Percentiles rank a stretch among this genome's conserved stretches.
phyloP scores from a whole-genome alignment of 1,140 invertebrate genomes.

The Halotydeus destructor region DNA sequence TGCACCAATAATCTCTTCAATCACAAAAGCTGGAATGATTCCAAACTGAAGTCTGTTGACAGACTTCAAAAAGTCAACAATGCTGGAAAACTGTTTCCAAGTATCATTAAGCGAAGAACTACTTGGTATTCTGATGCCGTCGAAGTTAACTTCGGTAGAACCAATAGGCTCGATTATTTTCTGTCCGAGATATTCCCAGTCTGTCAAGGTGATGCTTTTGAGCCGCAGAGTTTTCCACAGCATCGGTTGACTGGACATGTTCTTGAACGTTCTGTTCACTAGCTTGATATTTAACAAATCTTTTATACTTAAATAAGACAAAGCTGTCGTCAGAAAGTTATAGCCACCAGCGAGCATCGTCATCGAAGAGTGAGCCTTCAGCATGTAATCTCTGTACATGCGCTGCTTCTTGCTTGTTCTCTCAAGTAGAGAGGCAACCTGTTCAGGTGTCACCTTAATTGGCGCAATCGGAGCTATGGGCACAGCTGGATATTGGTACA shows the following conservation, averaged over 20 bases:
- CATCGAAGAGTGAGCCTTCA: background rate
- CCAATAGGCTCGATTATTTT: conserved; percentile 2
- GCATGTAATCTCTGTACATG: background rate
- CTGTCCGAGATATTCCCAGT: conserved; percentile 4
- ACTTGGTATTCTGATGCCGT: background rate
- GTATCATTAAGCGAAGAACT: background rate
- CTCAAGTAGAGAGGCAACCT: background rate
- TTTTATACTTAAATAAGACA: conserved; percentile 4
- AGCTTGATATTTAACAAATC: conserved; percentile 7
- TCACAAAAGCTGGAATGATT: conserved; percentile 6
- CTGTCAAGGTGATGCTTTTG: conserved; percentile 3
- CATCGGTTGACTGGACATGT: background rate
- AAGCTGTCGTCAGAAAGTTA: background rate
- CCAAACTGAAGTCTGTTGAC: conserved; percentile 8
- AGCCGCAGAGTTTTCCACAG: conserved; percentile 6
- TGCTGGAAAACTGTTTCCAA: conserved; percentile 2
- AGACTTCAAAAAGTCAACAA: conserved; percentile 1
- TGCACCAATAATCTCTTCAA: conserved; percentile 5
- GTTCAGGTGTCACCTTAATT: background rate
- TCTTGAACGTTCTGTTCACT: conserved; percentile 4
- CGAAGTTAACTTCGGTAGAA: conserved; percentile 4
- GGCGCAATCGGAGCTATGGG: conserved; percentile 4
- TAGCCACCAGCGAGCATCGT: background rate
- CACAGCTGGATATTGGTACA: background rate
- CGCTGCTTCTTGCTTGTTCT: background rate